phyloP scores from a whole-genome alignment of 1,140 invertebrate genomes.

The Meloidogyne exigua region DNA sequence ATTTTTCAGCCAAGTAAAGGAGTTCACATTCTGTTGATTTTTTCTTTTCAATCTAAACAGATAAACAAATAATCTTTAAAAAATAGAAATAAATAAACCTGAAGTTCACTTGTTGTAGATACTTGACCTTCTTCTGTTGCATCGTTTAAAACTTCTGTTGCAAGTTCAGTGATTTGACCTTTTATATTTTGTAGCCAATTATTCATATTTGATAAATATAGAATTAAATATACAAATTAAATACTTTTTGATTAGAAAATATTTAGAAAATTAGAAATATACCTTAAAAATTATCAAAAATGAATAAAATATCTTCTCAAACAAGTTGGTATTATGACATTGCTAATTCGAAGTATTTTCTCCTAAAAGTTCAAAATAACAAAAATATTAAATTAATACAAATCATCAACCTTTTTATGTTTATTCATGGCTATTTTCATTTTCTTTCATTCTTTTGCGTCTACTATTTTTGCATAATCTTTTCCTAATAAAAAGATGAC shows the following conservation, averaged over 20 bases:
- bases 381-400: no score
- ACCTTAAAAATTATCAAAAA: no score
- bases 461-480: no score
- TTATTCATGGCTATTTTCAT: no score
- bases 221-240: background rate
- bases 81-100: slow-evolving; percentile 21
- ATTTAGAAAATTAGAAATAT: background rate
- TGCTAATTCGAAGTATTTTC: no score
- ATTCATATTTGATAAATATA: slow-evolving; percentile 22
- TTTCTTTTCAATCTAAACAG: slow-evolving; percentile 37
- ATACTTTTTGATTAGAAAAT: background rate
- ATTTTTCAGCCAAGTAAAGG: slow-evolving; percentile 19
- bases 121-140: slow-evolving; percentile 43
- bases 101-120: slow-evolving; percentile 35
- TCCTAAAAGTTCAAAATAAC: no score
- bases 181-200: slow-evolving; percentile 42
- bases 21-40: slow-evolving; percentile 37
- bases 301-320: no score
- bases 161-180: slow-evolving; percentile 35
- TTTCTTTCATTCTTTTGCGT: no score
- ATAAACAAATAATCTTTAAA: background rate
- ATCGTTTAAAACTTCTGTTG: slow-evolving; percentile 38
- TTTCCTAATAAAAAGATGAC: no score
- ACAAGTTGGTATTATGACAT: no score
- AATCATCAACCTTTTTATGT: no score